phyloP scores from a whole-genome alignment of 2,888 invertebrate species.

The Agapostemon virescens region DNA sequence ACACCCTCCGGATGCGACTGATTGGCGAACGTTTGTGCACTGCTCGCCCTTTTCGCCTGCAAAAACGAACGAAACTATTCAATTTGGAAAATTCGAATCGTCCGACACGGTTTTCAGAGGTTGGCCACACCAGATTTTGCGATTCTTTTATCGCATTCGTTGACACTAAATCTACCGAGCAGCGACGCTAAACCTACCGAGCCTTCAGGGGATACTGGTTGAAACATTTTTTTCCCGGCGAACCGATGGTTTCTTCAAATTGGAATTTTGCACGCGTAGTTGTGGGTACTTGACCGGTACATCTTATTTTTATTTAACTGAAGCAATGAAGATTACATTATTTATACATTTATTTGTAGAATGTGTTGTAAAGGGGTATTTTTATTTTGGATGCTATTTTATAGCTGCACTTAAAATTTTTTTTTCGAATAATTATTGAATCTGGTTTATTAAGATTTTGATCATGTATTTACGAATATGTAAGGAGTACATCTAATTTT shows the following conservation, averaged over 20 bases:
- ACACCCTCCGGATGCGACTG: neutral
- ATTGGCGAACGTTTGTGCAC: neutral
- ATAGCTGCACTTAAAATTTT: no score
- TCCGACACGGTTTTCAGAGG: conserved; percentile 21
- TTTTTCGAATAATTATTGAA: no score
- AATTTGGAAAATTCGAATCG: neutral
- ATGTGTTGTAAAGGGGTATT: no score
- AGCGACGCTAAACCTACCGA: no score
- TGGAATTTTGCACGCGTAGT: neutral
- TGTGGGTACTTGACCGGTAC: no score
- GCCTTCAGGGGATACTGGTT: neutral
- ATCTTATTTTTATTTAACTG: no score
- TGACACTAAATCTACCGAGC: neutral
- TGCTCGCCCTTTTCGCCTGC: conserved; percentile 6
- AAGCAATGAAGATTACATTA: no score
- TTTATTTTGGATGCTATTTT: no score
- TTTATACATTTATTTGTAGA: no score
- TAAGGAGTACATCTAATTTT: no score
- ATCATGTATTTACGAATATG: no score
- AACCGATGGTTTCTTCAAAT: neutral
- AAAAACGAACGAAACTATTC: neutral
- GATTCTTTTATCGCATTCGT: neutral
- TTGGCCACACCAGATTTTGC: neutral
- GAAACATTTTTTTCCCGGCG: neutral
- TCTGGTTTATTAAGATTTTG: no score